A percentile compares a stretch with the other conserved stretches of the same genome.
phyloP scores from a whole-genome alignment of 1,140 invertebrate species.

The Heliconius eleuchia region DNA sequence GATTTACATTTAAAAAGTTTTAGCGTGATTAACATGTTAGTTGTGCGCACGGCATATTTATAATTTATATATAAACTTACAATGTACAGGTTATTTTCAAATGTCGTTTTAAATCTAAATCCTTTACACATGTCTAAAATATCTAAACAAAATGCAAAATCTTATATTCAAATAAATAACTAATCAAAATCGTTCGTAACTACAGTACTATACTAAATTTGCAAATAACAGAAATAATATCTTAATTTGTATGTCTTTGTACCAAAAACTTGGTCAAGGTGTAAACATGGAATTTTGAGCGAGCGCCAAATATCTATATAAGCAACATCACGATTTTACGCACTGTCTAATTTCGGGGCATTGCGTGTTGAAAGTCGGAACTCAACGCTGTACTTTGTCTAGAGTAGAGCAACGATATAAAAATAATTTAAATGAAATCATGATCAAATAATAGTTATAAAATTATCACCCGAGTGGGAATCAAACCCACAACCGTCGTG shows the following conservation, averaged over 20 bases:
- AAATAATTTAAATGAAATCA: too few species aligned
- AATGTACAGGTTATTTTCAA: conserved; percentile 7
- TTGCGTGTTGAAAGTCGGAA: too few species aligned
- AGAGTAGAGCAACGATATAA: too few species aligned
- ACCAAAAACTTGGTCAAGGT: conserved; percentile 65
- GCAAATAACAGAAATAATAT: conserved; percentile 69
- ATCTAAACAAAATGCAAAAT: conserved; percentile 68
- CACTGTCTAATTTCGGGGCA: too few species aligned
- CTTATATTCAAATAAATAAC: conserved; percentile 73
- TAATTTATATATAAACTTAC: background rate
- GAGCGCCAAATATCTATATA: conserved; percentile 40
- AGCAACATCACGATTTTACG: too few species aligned
- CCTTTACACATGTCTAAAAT: conserved; percentile 59
- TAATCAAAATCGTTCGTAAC: conserved; percentile 53
- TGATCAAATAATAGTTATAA: too few species aligned
- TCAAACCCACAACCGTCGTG: too few species aligned
- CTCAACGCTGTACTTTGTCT: too few species aligned
- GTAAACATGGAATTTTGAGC: conserved; percentile 59
- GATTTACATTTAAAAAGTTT: conserved; percentile 14
- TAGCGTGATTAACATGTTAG: background rate
- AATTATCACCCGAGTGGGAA: too few species aligned
- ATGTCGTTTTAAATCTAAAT: conserved; percentile 55
- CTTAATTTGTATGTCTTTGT: conserved; percentile 78
- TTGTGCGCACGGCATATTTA: background rate
- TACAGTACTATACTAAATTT: conserved; percentile 58